phyloP scores from a whole-genome alignment of 2,888 invertebrate genomes.

The Mystacides longicornis region DNA sequence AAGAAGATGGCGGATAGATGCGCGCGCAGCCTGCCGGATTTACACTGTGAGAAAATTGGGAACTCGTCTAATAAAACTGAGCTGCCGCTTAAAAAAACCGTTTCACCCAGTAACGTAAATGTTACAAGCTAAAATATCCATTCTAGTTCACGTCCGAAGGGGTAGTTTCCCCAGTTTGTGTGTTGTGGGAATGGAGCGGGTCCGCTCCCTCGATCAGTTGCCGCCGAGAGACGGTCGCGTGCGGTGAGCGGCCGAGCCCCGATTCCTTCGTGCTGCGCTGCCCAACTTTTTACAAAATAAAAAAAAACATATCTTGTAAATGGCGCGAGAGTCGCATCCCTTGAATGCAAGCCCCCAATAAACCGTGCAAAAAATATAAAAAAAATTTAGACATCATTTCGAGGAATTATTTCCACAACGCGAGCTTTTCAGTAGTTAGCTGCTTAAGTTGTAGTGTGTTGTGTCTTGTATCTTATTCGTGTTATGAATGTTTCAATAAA shows the following conservation, averaged over 20 bases:
- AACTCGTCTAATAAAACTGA: neutral
- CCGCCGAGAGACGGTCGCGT: conserved; percentile 19
- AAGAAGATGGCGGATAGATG: neutral
- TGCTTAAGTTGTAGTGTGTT: neutral
- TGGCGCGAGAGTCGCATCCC: conserved; percentile 18
- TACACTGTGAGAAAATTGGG: neutral
- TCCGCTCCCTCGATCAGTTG: conserved; percentile 17
- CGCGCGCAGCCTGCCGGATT: neutral
- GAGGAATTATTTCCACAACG: no score
- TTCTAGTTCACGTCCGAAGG: neutral
- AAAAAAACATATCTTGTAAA: neutral
- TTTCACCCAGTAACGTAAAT: neutral
- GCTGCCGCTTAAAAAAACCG: neutral
- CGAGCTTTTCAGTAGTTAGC: conserved; percentile 1
- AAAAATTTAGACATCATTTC: neutral
- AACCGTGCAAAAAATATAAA: neutral
- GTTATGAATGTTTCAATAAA: neutral
- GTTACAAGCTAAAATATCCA: neutral
- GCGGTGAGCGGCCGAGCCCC: conserved; percentile 7
- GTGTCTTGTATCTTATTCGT: neutral
- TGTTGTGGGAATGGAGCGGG: conserved; percentile 1
- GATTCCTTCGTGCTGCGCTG: neutral
- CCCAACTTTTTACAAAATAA: neutral
- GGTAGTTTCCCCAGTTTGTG: neutral
- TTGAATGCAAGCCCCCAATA: conserved; percentile 2